Evolutionary conservation across 2,797 vertebrate species (phyloP).

Genomic region (Chelon auratus): DNA sequence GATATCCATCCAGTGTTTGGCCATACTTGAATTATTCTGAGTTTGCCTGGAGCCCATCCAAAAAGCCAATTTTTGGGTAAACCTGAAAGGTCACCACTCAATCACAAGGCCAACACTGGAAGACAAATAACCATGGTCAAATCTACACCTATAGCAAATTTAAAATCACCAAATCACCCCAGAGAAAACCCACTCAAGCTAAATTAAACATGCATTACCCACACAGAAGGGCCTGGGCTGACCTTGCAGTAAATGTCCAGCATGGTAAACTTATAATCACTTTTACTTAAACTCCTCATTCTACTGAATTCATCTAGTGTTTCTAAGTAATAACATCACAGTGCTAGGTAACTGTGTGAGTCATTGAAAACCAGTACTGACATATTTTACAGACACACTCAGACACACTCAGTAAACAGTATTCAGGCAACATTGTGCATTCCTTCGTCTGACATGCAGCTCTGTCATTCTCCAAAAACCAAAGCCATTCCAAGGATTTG

Average conservation of each 20-base stretch:
- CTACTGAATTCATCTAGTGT: not conserved
- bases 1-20: too few relatives aligned
- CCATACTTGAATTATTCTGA: too few relatives aligned
- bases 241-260: not conserved
- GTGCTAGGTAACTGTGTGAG: conserved; percentile 18
- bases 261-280: not conserved
- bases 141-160: too few relatives aligned
- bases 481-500: conserved; percentile 54
- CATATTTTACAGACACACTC: conserved; percentile 11
- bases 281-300: not conserved
- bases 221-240: too few relatives aligned
- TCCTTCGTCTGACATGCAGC: conserved; percentile 53
- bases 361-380: conserved; percentile 2
- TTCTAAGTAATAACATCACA: not conserved
- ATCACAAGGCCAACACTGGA: too few relatives aligned
- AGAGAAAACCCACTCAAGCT: too few relatives aligned
- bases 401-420: conserved; percentile 32
- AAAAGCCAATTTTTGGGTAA: too few relatives aligned
- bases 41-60: too few relatives aligned
- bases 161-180: too few relatives aligned
- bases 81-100: too few relatives aligned
- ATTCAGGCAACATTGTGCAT: conserved; percentile 45
- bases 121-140: not conserved
- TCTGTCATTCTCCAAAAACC: conserved; percentile 58
- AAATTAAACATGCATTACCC: too few relatives aligned